Percentiles rank a stretch among this genome's conserved stretches.
Evolutionary conservation across 1,140 invertebrate species (phyloP).

Genomic region (Stenopsyche tienmushanensis): DNA sequence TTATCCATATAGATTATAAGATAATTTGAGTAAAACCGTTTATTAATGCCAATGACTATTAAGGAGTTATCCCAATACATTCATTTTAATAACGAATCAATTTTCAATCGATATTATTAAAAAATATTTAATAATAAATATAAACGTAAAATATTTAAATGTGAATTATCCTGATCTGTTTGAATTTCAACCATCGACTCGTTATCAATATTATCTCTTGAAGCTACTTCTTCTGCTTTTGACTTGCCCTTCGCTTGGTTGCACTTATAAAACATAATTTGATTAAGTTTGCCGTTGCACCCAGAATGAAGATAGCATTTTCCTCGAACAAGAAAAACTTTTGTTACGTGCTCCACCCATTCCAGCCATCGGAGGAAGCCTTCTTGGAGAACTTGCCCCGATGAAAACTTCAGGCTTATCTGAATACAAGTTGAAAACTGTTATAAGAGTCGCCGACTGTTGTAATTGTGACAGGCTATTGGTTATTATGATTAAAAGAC

Average conservation of each 20-base stretch:
- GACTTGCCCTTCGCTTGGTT: conserved; percentile 12
- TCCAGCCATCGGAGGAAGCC: not conserved
- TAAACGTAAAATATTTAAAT: too few species aligned
- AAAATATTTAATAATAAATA: too few species aligned
- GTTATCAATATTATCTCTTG: not conserved
- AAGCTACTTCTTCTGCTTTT: not conserved
- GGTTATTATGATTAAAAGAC: conserved; percentile 1
- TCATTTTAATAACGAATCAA: too few species aligned
- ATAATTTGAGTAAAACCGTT: too few species aligned
- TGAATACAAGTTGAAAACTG: conserved; percentile 18
- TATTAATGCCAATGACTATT: too few species aligned
- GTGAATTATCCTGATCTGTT: too few species aligned
- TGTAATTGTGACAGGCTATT: conserved; percentile 20
- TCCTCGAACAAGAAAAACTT: conserved; percentile 15
- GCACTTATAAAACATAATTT: conserved; percentile 35
- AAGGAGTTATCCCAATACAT: too few species aligned
- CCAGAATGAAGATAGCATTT: conserved; percentile 8
- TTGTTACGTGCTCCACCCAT: conserved; percentile 14
- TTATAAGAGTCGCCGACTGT: not conserved
- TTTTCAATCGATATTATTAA: too few species aligned
- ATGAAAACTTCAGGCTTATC: conserved; percentile 33
- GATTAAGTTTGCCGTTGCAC: conserved; percentile 21
- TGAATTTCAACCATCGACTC: too few species aligned
- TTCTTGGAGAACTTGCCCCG: conserved; percentile 13
- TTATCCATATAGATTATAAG: too few species aligned